Percentiles rank a stretch among this genome's conserved stretches.
Conservation (phyloP, 2,888 invertebrate species). For the Epiblema foenella region DNA sequence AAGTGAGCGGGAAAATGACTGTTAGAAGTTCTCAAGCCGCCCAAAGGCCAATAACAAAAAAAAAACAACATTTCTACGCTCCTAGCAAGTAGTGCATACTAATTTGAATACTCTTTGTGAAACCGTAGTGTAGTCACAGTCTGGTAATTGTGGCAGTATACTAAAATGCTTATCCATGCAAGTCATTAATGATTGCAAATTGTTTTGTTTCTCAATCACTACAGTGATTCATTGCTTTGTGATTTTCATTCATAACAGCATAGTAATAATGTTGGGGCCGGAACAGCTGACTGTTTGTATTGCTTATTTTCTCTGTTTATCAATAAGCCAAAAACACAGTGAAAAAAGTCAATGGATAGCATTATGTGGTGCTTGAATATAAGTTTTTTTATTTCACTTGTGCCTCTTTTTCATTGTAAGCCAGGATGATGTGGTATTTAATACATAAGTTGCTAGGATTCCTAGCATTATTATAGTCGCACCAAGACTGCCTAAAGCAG, state of each 20-base stretch:
- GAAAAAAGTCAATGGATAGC: not conserved
- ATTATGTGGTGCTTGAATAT: not conserved
- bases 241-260: conserved; percentile 2
- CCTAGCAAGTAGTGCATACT: not conserved
- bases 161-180: conserved; percentile 13
- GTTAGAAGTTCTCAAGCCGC: too few relatives aligned
- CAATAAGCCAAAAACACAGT: too few relatives aligned
- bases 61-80: not conserved
- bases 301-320: not conserved
- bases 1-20: too few relatives aligned
- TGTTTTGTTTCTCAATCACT: not conserved
- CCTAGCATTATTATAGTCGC: too few relatives aligned
- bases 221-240: not conserved
- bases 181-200: conserved; percentile 7
- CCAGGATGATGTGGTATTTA: too few relatives aligned
- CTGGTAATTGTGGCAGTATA: conserved; percentile 2
- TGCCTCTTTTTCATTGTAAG: too few relatives aligned
- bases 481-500: too few relatives aligned
- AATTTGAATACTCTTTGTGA: not conserved
- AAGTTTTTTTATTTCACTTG: too few relatives aligned
- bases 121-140: conserved; percentile 7
- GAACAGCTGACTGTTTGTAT: conserved; percentile 1
- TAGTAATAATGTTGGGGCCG: not conserved
- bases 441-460: too few relatives aligned
- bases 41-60: too few relatives aligned